Evolutionary conservation across 1,140 invertebrate genomes (phyloP), one percentile per base, ranked within the genome.

Genomic region (Grapholita molesta): DNA sequence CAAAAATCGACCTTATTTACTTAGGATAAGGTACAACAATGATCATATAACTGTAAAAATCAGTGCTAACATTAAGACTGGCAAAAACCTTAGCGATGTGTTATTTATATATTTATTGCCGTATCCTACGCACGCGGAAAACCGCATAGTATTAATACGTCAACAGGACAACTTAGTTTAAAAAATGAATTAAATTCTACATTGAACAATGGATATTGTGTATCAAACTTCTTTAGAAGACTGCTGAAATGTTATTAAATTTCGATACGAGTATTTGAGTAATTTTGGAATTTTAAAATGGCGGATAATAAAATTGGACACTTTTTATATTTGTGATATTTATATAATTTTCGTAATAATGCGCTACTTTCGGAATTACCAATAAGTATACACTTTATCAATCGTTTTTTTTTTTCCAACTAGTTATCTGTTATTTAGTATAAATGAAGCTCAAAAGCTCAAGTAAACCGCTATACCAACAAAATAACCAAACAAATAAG

Each of bases 211-310:
- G n/a, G 24, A 5, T 15, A 61, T 61, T 61, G 55, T 61, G 15
- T 61, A 61, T 32, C 55, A 61, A 61, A 61, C 55, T 61, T 61
- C 55, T 30, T 61, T 30, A 32, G 1, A 28, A 48, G 21, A 48
- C 18, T 18, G 42, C 18, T 21, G 2, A 21, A 21, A 9, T 21
- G 21, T n/a, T 42, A 48, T 9, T 8, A 9, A 48, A 48, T 48
- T 48, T 48, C 21, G 42, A 21, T 3, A n/a, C n/a, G n/a, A n/a
- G n/a, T n/a, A n/a, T n/a, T n/a, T n/a, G n/a, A n/a, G n/a, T n/a
- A n/a, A n/a, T n/a, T n/a, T n/a, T n/a, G n/a, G n/a, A n/a, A n/a
- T n/a, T n/a, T n/a, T n/a, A n/a, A n/a, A n/a, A n/a, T n/a, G n/a
- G n/a, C n/a, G n/a, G n/a, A n/a, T n/a, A n/a, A n/a, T n/a, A n/a